These are phyloP conservation scores for Lordiphosa collinella DNA, from an alignment of 1,140 invertebrate species.

Conservation along the genomic window DNA sequence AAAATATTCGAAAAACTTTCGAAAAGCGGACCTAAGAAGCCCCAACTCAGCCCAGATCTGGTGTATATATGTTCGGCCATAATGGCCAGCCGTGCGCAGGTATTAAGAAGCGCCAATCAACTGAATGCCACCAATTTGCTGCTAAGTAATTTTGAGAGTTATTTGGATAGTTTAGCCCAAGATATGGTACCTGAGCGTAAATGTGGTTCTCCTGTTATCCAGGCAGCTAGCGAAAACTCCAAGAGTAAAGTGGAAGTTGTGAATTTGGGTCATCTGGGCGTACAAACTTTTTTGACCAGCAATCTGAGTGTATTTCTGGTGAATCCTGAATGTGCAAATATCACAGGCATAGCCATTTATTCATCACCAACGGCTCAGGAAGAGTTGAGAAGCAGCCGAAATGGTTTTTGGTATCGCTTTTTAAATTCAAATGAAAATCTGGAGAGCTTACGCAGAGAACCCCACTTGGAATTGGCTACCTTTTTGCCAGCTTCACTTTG, in stretches of 20 bases:
- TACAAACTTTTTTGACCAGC: conserved; percentile 37
- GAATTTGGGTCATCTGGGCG: conserved; percentile 30
- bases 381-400: not conserved
- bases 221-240: not conserved
- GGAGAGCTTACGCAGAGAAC: conserved; percentile 20
- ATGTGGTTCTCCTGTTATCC: conserved; percentile 2
- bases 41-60: conserved; percentile 14
- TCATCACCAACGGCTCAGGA: not conserved
- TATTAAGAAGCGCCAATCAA: conserved; percentile 41
- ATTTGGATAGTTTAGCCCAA: conserved; percentile 45
- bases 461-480: conserved; percentile 41
- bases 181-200: conserved; percentile 25
- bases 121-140: conserved; percentile 63
- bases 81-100: conserved; percentile 44
- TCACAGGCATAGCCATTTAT: conserved; percentile 63
- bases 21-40: conserved; percentile 7
- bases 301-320: conserved; percentile 71
- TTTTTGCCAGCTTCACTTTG: conserved; percentile 51
- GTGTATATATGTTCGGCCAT: conserved; percentile 44
- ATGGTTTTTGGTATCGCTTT: conserved; percentile 48
- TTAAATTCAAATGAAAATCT: conserved; percentile 40
- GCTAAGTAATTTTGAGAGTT: conserved; percentile 55
- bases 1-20: conserved; percentile 38
- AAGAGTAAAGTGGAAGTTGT: conserved; percentile 15
- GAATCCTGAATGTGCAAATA: conserved; percentile 49